A percentile compares a stretch with the other conserved stretches of the same genome.
Evolutionary conservation across 2,113 vertebrate genomes (phyloP).

Genomic region (Passer domesticus): DNA sequence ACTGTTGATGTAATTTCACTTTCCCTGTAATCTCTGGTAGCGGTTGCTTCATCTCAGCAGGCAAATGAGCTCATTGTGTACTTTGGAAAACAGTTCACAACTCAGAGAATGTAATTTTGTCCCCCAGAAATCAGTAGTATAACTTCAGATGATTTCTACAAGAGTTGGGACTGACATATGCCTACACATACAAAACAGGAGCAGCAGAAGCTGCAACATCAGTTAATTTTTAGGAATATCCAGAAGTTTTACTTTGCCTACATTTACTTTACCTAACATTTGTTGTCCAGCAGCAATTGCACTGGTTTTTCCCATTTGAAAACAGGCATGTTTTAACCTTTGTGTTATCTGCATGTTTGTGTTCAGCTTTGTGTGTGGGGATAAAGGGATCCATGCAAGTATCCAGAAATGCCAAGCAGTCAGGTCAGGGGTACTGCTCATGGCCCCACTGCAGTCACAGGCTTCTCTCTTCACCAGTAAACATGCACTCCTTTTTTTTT

Average conservation of each 20-base stretch:
- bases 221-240: neutral
- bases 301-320: neutral
- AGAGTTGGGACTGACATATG: neutral
- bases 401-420: neutral
- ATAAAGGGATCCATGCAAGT: neutral
- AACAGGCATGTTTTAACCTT: neutral
- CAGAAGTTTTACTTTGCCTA: neutral
- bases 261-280: neutral
- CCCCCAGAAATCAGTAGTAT: neutral
- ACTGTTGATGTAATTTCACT: neutral
- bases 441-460: neutral
- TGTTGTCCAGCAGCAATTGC: neutral
- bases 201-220: neutral
- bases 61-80: neutral
- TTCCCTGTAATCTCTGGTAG: neutral
- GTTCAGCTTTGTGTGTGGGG: neutral
- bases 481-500: neutral
- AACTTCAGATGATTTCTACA: neutral
- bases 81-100: neutral
- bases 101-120: neutral
- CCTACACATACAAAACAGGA: neutral
- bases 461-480: neutral
- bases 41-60: neutral
- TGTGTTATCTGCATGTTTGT: too few relatives aligned
- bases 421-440: neutral